Base-by-base conservation (phyloP, 2,888 invertebrate species). In the Apotomis betuletana region DNA sequence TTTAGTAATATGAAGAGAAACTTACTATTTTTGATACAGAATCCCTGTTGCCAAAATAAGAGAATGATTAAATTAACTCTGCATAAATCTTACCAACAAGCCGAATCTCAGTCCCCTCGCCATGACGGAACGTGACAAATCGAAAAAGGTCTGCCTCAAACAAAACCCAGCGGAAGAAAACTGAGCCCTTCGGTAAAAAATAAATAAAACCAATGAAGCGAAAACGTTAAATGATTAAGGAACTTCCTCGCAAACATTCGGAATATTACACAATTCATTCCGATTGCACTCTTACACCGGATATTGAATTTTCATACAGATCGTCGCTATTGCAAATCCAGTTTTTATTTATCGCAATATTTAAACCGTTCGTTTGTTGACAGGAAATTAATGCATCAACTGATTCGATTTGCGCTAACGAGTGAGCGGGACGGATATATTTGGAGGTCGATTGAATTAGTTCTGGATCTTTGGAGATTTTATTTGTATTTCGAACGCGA, bases 281-380 rank as follows among this genome's bases (percentile, higher is more conserved):
- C 80, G 84, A 85, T 81, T 88, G 89, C 86, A 87, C 83, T 87
- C 79, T 84, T 82, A 80, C 76, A 81, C 75, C 91, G 92, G 92
- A 92, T 92, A 92, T 92, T 92, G 90, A 91, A 91, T 91, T 91
- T 92, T 90, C 90, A 90, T 91, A 87, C 83, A 83, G 87, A 87
- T 87, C 87, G 85, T 87, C 88, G 88, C 88, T 87, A 86, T 84
- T 86, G 82, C 83, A 84, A 85, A 76, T 80, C 79, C 80, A 64
- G 80, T 85, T 89, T 87, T 90, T 88, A 87, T 88, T 88, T 90
- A 87, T 88, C 83, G 86, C 78, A 80, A 84, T 81, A 86, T 89
- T 88, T 82, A 87, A 83, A 81, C 79, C 80, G 84, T 78, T 80
- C 84, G 83, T 84, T 83, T 84, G 84, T 84, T 88, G 87, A 84